Conservation (phyloP, 2,888 invertebrate genomes). For the Seladonia tumulorum region DNA sequence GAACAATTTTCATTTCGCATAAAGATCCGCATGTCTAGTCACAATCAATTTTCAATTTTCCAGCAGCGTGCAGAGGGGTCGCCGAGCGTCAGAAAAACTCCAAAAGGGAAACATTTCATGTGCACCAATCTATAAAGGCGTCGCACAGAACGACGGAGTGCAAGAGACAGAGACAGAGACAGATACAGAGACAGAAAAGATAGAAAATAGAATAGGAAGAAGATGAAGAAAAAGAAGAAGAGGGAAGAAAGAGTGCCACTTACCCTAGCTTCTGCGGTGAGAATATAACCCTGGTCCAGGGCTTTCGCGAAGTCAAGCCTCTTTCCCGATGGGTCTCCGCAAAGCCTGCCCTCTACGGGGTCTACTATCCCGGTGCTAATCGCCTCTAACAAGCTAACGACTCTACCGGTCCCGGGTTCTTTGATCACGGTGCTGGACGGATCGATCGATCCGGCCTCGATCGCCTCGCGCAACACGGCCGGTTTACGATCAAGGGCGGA, state of each 20-base stretch:
- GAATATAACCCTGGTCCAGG: conserved; percentile 93
- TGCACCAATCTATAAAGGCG: conserved; percentile 22
- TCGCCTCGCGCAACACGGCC: conserved; percentile 91
- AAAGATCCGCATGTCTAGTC: too few relatives aligned
- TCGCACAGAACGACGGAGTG: conserved; percentile 39
- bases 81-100: neutral
- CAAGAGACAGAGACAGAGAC: conserved; percentile 46
- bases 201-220: conserved; percentile 48
- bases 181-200: conserved; percentile 21
- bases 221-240: conserved; percentile 49
- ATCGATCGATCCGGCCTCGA: conserved; percentile 91
- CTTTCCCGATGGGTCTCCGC: conserved; percentile 86
- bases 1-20: too few relatives aligned
- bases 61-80: neutral
- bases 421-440: conserved; percentile 94
- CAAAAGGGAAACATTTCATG: conserved; percentile 4
- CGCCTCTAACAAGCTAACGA: conserved; percentile 91
- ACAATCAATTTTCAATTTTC: neutral
- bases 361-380: conserved; percentile 91
- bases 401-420: conserved; percentile 91
- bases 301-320: conserved; percentile 93
- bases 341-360: conserved; percentile 90
- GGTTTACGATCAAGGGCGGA: conserved; percentile 90
- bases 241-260: conserved; percentile 85
- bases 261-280: conserved; percentile 97